Percentiles rank a stretch among this genome's conserved stretches.
Conservation (phyloP, 2,113 vertebrate species). For the Anas platyrhynchos region DNA sequence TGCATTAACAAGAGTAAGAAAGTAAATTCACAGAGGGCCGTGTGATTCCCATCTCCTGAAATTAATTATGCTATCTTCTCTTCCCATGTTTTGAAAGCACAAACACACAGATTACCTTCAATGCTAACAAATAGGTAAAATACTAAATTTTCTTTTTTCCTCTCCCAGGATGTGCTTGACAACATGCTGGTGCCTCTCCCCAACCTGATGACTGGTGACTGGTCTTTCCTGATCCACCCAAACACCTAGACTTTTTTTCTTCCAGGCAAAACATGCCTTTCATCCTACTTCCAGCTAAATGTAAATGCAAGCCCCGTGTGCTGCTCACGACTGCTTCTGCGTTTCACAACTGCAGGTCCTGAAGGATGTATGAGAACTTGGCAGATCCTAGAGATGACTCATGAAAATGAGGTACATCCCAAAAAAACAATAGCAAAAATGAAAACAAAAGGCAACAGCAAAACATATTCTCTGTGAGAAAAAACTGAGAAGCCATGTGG, state of each 20-base stretch:
- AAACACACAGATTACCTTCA: background rate
- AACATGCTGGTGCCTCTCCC: background rate
- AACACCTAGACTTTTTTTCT: background rate
- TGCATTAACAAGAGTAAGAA: background rate
- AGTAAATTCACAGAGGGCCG: background rate
- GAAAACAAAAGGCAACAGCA: background rate
- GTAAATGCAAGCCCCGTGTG: fast-evolving
- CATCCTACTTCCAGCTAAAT: background rate
- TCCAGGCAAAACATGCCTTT: background rate
- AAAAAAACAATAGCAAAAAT: background rate
- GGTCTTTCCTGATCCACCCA: background rate
- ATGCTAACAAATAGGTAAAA: background rate
- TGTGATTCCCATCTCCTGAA: background rate
- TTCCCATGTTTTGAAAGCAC: background rate
- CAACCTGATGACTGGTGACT: too few species aligned
- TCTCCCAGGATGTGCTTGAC: background rate
- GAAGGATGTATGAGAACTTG: background rate
- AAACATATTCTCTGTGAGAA: background rate
- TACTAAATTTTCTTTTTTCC: background rate
- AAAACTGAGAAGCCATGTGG: background rate
- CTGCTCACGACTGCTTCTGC: background rate
- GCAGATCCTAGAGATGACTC: background rate
- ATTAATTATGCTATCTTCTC: background rate
- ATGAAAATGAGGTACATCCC: fast-evolving
- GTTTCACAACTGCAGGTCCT: background rate